phyloP scores from a whole-genome alignment of 2,113 vertebrate genomes.

The Irena cyanogastra region DNA sequence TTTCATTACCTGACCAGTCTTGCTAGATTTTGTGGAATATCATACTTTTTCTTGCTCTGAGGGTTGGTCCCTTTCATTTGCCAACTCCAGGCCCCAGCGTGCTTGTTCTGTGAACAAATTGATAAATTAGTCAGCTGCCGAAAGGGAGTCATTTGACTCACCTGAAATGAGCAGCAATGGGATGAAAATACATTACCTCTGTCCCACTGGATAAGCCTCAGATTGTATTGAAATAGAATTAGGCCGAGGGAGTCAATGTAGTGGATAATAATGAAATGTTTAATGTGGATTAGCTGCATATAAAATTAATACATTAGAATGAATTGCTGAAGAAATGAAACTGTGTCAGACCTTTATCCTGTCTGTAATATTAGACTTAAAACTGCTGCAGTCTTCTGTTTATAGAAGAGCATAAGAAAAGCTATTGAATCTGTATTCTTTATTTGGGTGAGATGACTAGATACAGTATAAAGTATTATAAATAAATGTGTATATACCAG shows the following conservation, averaged over 20 bases:
- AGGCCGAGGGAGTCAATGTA: slow-evolving; percentile 14
- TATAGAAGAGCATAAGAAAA: neutral
- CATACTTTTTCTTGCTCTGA: neutral
- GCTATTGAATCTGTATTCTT: neutral
- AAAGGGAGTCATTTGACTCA: slow-evolving; percentile 20
- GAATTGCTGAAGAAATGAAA: slow-evolving; percentile 36
- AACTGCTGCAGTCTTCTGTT: neutral
- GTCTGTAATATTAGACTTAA: neutral
- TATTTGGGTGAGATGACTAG: neutral
- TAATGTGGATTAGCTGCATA: slow-evolving; percentile 29
- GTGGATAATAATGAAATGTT: slow-evolving; percentile 50
- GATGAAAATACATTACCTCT: slow-evolving; percentile 27
- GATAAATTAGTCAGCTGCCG: slow-evolving; percentile 7
- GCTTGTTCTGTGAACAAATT: neutral
- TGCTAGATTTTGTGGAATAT: neutral
- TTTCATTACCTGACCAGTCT: neutral
- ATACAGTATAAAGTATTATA: neutral
- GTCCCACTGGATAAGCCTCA: neutral
- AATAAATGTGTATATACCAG: neutral
- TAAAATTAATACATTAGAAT: slow-evolving; percentile 44
- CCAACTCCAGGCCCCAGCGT: neutral
- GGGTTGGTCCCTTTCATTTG: neutral
- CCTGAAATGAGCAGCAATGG: neutral
- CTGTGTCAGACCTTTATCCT: neutral
- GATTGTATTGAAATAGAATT: slow-evolving; percentile 33